phyloP scores from a whole-genome alignment of 2,113 vertebrate genomes.

The Python bivittatus region DNA sequence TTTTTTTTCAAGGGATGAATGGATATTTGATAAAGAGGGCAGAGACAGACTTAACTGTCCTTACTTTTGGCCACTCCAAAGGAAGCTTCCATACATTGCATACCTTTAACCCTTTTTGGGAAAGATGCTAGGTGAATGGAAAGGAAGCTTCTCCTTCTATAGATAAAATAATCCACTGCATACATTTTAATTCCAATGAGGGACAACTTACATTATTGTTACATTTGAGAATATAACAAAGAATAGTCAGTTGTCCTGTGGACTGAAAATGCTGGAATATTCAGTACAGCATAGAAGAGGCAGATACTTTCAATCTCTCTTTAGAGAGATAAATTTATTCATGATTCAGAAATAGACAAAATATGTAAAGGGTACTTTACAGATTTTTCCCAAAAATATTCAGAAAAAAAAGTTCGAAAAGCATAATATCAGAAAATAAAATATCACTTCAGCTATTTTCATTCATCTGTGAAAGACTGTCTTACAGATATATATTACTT shows the following conservation, averaged over 20 bases:
- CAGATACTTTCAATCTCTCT: not conserved
- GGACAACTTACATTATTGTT: slow-evolving; percentile 8
- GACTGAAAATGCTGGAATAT: slow-evolving; percentile 4
- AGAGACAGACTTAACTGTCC: not conserved
- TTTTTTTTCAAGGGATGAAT: slow-evolving; percentile 11
- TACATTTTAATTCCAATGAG: slow-evolving; percentile 32
- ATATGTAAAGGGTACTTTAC: not conserved
- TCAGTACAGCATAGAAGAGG: not conserved
- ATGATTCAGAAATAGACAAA: slow-evolving; percentile 9
- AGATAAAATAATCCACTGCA: slow-evolving; percentile 29
- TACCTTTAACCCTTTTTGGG: not conserved
- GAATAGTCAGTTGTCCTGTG: slow-evolving; percentile 22
- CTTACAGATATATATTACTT: not conserved
- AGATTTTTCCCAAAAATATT: slow-evolving; percentile 28
- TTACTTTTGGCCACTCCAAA: not conserved
- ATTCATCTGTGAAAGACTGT: slow-evolving; percentile 1
- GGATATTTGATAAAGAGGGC: slow-evolving; percentile 26
- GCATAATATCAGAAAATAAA: slow-evolving; percentile 8
- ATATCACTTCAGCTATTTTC: too few relatives aligned
- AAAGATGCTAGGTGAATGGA: slow-evolving; percentile 1
- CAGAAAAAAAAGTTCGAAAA: not conserved
- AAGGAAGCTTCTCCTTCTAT: slow-evolving; percentile 37
- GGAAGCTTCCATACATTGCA: slow-evolving; percentile 9
- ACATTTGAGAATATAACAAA: slow-evolving; percentile 54
- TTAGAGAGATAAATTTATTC: slow-evolving; percentile 25